These are phyloP conservation scores for Actinopyga echinites DNA, from an alignment of 53 echinoderm and acorn worm species.

Conservation along the genomic window DNA sequence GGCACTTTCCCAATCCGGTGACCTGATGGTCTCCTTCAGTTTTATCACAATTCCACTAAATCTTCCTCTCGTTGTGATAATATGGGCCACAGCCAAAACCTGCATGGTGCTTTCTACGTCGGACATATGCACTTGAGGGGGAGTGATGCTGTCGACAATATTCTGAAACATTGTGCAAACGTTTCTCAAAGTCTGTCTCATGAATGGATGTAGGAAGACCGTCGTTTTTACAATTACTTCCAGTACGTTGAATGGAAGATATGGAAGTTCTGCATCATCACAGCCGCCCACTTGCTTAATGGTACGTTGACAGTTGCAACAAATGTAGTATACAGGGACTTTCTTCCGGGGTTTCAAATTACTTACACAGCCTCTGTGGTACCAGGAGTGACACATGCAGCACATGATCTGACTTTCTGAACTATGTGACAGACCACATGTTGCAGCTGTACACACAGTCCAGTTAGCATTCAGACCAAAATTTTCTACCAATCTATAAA, in stretches of 20 bases:
- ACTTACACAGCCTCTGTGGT: not conserved
- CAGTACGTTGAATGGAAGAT: not conserved
- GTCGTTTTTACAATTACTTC: not conserved
- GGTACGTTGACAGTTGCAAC: not conserved
- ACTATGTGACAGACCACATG: not conserved
- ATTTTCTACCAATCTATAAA: not conserved
- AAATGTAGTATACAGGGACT: not conserved
- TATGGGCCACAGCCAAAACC: not conserved
- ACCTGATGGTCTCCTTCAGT: not conserved
- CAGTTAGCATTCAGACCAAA: not conserved
- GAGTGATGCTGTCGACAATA: not conserved
- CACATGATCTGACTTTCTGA: not conserved
- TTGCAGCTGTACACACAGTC: not conserved
- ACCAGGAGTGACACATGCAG: not conserved
- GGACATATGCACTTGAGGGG: not conserved
- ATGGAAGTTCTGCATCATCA: not conserved
- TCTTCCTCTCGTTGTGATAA: not conserved
- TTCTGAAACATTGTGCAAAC: not conserved
- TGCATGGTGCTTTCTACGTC: not conserved
- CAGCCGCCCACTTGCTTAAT: not conserved
- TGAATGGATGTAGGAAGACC: not conserved
- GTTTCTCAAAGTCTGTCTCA: not conserved
- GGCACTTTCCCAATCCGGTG: not conserved
- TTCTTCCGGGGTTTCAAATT: not conserved
- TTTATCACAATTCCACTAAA: not conserved